Base-by-base conservation (phyloP, 2,113 vertebrate species). In the Cyrtonyx montezumae region DNA sequence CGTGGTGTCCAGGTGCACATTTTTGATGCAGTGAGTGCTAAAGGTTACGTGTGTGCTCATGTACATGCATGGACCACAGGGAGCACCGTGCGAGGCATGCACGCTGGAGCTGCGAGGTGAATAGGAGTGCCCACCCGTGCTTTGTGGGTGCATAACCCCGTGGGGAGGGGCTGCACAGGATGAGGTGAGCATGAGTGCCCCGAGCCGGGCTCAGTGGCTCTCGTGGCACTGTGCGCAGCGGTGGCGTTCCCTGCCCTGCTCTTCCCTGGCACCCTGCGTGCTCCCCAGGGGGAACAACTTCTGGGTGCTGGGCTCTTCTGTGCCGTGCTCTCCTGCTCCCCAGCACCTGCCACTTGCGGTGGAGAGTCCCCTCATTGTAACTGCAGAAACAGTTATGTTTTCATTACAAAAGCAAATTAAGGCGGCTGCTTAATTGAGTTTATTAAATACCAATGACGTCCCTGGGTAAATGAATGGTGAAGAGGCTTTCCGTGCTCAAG, bases 371-470 rank as follows among this genome's bases (percentile, higher is more conserved):
- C 25, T 42, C 87, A n/a, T 73, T 84, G 89, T 87, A 79, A 79
- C 96, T 89, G 95, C 96, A 94, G 93, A 93, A 95, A 95, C 93
- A 96, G 95, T 96, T 96, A 95, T 95, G 94, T 94, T 96, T 97
- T 92, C 94, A 96, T 96, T 96, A 95, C 65, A 30, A 93, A 95
- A 96, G 94, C 96, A 96, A 96, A 96, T 96, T 87, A 97, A 96
- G 96, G 96, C 68, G 23, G 91, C 87, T 93, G 96, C 96, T 95
- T 96, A 96, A 96, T 94, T 49, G 88, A 95, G 93, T 97, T 96
- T 95, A 96, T 97, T 96, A 96, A 96, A 96, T 95, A 96, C 93
- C 90, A 95, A 9, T 93, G 93, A 93, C 88, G 82, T 96, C 95
- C 93, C 88, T 88, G 87, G 93, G 90, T 84, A 82, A 95, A 94